Base-by-base conservation (phyloP, 2,888 invertebrate species). In the Yponomeuta sedellus region DNA sequence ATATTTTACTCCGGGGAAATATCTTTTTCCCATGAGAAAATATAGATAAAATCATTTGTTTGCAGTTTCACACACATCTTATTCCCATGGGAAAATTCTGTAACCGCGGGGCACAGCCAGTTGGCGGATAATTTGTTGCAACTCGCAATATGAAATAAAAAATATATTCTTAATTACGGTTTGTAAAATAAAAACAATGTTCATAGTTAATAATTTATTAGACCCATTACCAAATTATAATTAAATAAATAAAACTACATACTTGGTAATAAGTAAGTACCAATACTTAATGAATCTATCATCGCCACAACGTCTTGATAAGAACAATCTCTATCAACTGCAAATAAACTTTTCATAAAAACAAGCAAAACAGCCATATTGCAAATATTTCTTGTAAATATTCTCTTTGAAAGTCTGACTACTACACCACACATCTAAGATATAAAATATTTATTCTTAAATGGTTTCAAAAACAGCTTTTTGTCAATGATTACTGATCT, bases 201-300 rank as follows among this genome's bases (percentile, higher is more conserved):
- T 20, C n/a, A n/a, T 66, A 40, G 44, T 89, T 89, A 86, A 84
- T 86, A 87, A 86, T 88, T 89, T 84, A 90, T 88, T 90, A 91
- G 88, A 91, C 91, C 91, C 91, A 89, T 91, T 91, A 91, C 91
- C 91, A 91, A 90, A 90, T 89, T 88, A 85, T 84, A 88, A 86
- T 87, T 88, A 90, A 90, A 90, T 90, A 91, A 91, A 91, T 90
- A 90, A 79, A 89, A 86, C 88, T 89, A 90, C 84, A 84, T 86
- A 87, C 79, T 82, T 78, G 85, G 87, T 86, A 88, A 79, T 88
- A 88, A 87, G 83, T 88, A 88, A 87, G 83, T 90, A 91, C 88
- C 85, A 83, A 81, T 80, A 79, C 71, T 81, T 83, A 79, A 80
- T 77, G 81, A 80, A 79, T 77, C 78, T 82, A 83, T 74, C 44